Base-by-base conservation (phyloP, 2,888 invertebrate species). In the Taenaris catops region DNA sequence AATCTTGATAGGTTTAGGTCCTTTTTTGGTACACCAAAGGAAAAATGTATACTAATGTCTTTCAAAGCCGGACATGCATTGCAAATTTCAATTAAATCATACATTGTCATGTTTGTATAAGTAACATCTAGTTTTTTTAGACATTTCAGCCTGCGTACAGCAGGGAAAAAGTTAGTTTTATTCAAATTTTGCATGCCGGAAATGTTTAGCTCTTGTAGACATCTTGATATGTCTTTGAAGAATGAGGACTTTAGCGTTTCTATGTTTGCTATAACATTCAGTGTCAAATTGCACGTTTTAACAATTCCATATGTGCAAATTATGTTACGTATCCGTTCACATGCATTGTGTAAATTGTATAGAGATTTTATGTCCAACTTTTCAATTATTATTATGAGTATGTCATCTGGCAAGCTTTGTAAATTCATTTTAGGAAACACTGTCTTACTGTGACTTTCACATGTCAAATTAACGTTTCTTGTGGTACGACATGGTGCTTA, bases 121-220 rank as follows among this genome's bases (percentile, higher is more conserved):
- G 78, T 63, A 9, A 83, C 54, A 60, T 83, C 66, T 25, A 83
- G 49, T 12, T 56, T 53, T 46, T 55, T 59, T 32, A 83, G 49
- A 21, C 38, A 48, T 42, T 71, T 72, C 31, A 79, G 38, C 33
- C 50, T 64, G 32, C 54, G 68, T 17, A 73, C 38, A 6, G 59
- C 65, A 20, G 59, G 53, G 25, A 73, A 9, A 6, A 80, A 42
- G 10, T 48, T 25, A 14, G 62, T 53, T 48, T 67, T 74, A 18
- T 47, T 52, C 26, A 81, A 51, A 51, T 78, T 65, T 12, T 48
- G 46, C 10, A 79, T 60, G 18, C 64, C 72, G 51, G 64, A 49
- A 46, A 81, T 35, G 43, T 73, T 66, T 1, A 83, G 55, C 19
- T 61, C 62, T 41, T 54, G 38, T 19, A 83, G 47, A 43, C 67